Evolutionary conservation across 1,140 invertebrate species (phyloP).

Genomic region (Metaphire vulgaris): DNA sequence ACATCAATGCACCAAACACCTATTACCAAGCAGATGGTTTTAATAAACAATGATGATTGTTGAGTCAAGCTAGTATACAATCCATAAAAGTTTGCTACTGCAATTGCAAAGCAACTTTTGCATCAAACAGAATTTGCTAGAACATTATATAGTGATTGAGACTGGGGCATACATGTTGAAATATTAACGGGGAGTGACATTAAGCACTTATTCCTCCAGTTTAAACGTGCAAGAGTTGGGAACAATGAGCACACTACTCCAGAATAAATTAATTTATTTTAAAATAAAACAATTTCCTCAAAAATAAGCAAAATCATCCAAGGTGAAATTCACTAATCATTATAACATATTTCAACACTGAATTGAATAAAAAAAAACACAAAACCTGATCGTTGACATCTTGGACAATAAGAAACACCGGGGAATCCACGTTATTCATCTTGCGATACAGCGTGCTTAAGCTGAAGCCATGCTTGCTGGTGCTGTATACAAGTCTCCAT

Average conservation of each 20-base stretch:
- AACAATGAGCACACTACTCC: not conserved
- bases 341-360: too few relatives aligned
- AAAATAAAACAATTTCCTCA: not conserved
- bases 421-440: slow-evolving; percentile 81
- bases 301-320: not conserved
- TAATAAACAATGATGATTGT: not conserved
- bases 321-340: not conserved
- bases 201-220: not conserved
- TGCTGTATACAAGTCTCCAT: slow-evolving; percentile 91
- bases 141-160: not conserved
- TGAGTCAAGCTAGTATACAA: not conserved
- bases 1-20: slow-evolving; percentile 93
- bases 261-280: not conserved
- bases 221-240: not conserved
- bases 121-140: not conserved
- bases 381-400: slow-evolving; percentile 80
- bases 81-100: not conserved
- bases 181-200: not conserved
- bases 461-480: slow-evolving; percentile 93
- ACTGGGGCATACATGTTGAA: not conserved
- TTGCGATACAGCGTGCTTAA: slow-evolving; percentile 92
- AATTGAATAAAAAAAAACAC: too few relatives aligned
- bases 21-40: slow-evolving; percentile 46
- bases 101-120: not conserved
- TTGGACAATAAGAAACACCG: slow-evolving; percentile 83